Percentiles rank a stretch among this genome's conserved stretches.
phyloP scores from a whole-genome alignment of 2,888 invertebrate species.

The Rhagophthalmus giganteus region DNA sequence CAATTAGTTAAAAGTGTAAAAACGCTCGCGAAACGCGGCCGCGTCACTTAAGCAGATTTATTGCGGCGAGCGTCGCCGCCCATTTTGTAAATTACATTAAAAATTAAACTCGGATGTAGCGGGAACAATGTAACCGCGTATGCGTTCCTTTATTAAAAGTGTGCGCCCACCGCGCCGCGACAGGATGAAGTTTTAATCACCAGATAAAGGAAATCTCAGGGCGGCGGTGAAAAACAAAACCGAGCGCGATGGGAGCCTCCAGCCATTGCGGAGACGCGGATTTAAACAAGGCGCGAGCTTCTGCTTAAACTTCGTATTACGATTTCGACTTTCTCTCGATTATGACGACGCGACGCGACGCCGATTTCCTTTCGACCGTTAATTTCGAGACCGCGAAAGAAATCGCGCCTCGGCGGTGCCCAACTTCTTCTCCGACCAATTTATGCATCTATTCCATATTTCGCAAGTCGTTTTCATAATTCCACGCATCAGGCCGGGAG shows the following conservation, averaged over 20 bases:
- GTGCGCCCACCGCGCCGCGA: constrained; percentile 52
- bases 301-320: constrained; percentile 12
- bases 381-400: too few species aligned
- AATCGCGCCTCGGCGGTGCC: too few species aligned
- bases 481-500: constrained; percentile 56
- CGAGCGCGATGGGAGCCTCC: constrained; percentile 44
- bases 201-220: constrained; percentile 56
- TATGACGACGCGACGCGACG: constrained; percentile 9
- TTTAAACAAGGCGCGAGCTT: constrained; percentile 36
- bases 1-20: constrained; percentile 43
- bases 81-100: constrained; percentile 52
- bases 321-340: constrained; percentile 11
- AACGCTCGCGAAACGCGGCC: constrained; percentile 31
- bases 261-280: constrained; percentile 45
- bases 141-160: constrained; percentile 54
- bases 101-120: constrained; percentile 48
- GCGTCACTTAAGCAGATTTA: constrained; percentile 36
- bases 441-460: constrained; percentile 58
- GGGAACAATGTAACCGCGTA: constrained; percentile 47
- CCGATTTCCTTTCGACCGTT: constrained; percentile 22
- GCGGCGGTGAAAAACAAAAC: constrained; percentile 53
- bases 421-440: constrained; percentile 40
- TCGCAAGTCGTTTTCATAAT: constrained; percentile 58
- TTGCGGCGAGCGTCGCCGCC: constrained; percentile 37
- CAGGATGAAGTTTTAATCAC: constrained; percentile 58